These are phyloP conservation scores for Leptura quadrifasciata DNA, from an alignment of 2,888 invertebrate genomes.

Conservation along the genomic window DNA sequence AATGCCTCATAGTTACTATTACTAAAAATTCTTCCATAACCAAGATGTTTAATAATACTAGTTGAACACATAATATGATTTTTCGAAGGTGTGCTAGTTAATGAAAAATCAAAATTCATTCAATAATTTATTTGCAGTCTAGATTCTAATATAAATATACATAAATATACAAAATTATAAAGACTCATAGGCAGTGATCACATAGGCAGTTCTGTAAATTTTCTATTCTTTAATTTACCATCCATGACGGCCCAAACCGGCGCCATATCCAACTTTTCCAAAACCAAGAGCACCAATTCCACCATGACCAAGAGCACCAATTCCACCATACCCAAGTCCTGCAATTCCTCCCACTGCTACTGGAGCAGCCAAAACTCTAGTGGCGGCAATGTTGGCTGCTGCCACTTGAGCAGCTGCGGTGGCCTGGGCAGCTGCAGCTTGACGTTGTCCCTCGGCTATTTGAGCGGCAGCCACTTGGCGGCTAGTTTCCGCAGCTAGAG, in stretches of 20 bases:
- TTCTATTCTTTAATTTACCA: background rate
- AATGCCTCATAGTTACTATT: too few species aligned
- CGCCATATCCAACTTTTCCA: conserved; percentile 11
- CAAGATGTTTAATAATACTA: too few species aligned
- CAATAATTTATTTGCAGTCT: conserved; percentile 40
- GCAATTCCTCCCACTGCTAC: conserved; percentile 6
- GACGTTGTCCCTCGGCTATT: conserved; percentile 22
- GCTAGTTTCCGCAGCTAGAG: conserved; percentile 24
- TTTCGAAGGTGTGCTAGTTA: background rate
- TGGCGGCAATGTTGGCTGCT: background rate
- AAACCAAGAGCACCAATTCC: background rate
- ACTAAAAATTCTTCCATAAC: too few species aligned
- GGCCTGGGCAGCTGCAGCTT: conserved; percentile 15
- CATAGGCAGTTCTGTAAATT: background rate
- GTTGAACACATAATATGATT: background rate
- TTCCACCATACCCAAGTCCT: background rate
- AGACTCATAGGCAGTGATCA: conserved; percentile 24
- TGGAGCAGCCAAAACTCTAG: background rate
- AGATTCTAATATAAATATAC: conserved; percentile 32
- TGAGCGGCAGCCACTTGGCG: conserved; percentile 25
- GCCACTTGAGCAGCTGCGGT: background rate
- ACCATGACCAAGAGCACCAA: background rate
- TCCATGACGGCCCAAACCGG: background rate
- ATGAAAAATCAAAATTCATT: background rate
- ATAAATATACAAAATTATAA: conserved; percentile 26